Evolutionary conservation across 1,140 invertebrate species (phyloP).

Genomic region (Drosophila prosaltans): DNA sequence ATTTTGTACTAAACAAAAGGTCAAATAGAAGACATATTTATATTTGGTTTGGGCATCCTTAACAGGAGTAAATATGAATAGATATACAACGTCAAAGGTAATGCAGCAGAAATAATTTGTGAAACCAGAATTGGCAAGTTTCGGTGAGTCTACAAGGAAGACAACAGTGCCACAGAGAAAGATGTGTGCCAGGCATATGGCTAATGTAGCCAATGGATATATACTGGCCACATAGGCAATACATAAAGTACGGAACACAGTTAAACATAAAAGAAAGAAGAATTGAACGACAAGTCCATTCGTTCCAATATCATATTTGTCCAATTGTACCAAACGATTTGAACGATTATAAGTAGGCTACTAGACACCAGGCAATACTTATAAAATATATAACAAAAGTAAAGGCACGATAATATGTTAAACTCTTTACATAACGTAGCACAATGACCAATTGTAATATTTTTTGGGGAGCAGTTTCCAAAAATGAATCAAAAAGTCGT

Average conservation of each 20-base stretch:
- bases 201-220: slow-evolving; percentile 41
- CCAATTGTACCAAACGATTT: slow-evolving; percentile 56
- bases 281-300: slow-evolving; percentile 57
- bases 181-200: slow-evolving; percentile 28
- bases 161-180: slow-evolving; percentile 46
- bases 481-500: slow-evolving; percentile 60
- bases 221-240: slow-evolving; percentile 59
- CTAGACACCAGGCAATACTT: slow-evolving; percentile 60
- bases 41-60: slow-evolving; percentile 56
- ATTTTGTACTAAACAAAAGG: slow-evolving; percentile 52
- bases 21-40: slow-evolving; percentile 53
- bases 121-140: slow-evolving; percentile 28
- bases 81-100: slow-evolving; percentile 57
- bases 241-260: slow-evolving; percentile 49
- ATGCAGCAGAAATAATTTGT: slow-evolving; percentile 56
- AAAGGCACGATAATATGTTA: slow-evolving; percentile 50
- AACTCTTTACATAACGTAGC: slow-evolving; percentile 25
- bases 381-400: slow-evolving; percentile 51
- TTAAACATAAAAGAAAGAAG: slow-evolving; percentile 50
- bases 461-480: slow-evolving; percentile 63
- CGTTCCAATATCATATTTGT: slow-evolving; percentile 61
- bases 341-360: slow-evolving; percentile 57
- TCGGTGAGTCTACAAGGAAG: slow-evolving; percentile 48
- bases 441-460: slow-evolving; percentile 59
- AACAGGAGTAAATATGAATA: slow-evolving; percentile 61